Evolutionary conservation across 2,888 invertebrate genomes (phyloP), one percentile per base, ranked within the genome.

Genomic region (Melipona beecheii): DNA sequence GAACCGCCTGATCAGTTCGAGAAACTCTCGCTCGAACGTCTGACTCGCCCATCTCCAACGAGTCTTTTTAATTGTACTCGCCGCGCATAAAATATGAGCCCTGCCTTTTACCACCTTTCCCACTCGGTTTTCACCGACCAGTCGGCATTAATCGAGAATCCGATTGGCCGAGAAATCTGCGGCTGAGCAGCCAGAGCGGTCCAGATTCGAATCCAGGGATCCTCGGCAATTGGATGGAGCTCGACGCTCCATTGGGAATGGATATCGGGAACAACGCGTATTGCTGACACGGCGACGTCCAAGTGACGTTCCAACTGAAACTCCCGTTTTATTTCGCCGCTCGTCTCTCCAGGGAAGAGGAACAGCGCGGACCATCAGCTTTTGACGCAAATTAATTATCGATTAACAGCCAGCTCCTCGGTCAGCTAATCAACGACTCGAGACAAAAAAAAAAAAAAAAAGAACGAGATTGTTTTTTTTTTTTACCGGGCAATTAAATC

Each of bases 181-280:
- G n/a, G 24, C 19, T 69, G 84, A 84, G 79, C 62, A 80, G 80
- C 65, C 81, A 27, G 85, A 78, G 75, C 68, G 50, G 56, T 15
- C 58, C 75, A 15, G 76, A 71, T 43, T 43, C 80, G 65, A 73
- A 77, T n/a, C n/a, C 62, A 60, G 69, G 70, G 82, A 69, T 69
- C 43, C 56, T 31, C 70, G 50, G 70, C 68, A 76, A 78, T 81
- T 78, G 85, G 77, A 85, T 65, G 77, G 78, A 75, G 70, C 75
- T 81, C 80, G 80, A 85, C 84, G 71, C 74, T 82, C 85, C 85
- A 75, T 82, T 75, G 85, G 85, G 84, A 85, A 80, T 60, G 85
- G 85, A 76, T 79, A 77, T 80, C 76, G 76, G 69, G 85, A 85
- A 85, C 78, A 85, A 80, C 81, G 85, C 77, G 81, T 85, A 78